Percentiles rank a stretch among this genome's conserved stretches.
Evolutionary conservation across 37 sponge, comb jelly and placozoan genomes (phyloP).

Genomic region (Halisarca cf. caerulea): DNA sequence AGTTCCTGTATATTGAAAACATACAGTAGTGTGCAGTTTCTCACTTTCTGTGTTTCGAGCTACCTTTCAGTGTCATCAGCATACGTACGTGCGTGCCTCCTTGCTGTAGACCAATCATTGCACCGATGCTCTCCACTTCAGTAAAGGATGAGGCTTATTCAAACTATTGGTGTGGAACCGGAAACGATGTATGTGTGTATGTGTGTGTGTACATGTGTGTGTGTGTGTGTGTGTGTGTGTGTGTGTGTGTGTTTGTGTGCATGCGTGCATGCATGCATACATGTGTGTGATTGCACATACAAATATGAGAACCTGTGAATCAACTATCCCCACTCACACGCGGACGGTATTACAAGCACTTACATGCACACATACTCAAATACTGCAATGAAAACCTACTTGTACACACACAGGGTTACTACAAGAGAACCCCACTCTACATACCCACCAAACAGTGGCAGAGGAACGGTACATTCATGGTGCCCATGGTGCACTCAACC

Average conservation of each 20-base stretch:
- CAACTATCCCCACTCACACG: not conserved
- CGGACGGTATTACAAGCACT: not conserved
- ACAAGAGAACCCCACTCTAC: slow-evolving; percentile 73
- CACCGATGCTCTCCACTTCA: slow-evolving; percentile 62
- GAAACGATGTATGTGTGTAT: slow-evolving; percentile 50
- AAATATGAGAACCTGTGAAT: too few relatives aligned
- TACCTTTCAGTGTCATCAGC: too few relatives aligned
- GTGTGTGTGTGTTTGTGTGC: slow-evolving; percentile 36
- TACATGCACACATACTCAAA: slow-evolving; percentile 5
- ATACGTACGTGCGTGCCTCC: too few relatives aligned
- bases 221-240: not conserved
- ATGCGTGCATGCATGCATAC: not conserved
- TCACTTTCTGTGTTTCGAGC: too few relatives aligned
- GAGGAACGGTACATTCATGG: slow-evolving; percentile 66
- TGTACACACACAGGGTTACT: slow-evolving; percentile 71
- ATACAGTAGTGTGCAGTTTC: too few relatives aligned
- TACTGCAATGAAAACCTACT: not conserved
- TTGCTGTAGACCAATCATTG: slow-evolving; percentile 64
- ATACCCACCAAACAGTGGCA: slow-evolving; percentile 57
- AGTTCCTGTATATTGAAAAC: too few relatives aligned
- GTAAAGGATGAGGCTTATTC: slow-evolving; percentile 33
- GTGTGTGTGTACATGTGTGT: not conserved
- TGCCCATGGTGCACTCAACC: slow-evolving; percentile 81
- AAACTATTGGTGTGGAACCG: slow-evolving; percentile 85
- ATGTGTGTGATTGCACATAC: too few relatives aligned